Evolutionary conservation across 2,888 invertebrate species (phyloP), one percentile per base, ranked within the genome.

Genomic region (Limnephilus auricula): DNA sequence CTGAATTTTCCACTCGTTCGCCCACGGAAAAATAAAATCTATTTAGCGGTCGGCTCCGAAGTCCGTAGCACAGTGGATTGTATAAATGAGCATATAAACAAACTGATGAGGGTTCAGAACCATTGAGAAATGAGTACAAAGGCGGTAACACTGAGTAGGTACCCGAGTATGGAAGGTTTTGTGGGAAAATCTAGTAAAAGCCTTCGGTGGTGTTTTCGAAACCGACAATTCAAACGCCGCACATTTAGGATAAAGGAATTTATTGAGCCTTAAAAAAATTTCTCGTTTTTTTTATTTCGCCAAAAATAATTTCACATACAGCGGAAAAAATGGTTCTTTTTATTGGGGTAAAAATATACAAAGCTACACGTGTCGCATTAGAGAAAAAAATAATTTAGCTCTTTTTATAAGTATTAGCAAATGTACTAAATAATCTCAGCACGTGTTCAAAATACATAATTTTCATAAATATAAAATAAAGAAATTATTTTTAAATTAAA

Each of bases 51-150:
- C 78, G 15, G n/a, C n/a, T 18, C 31, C 78, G 32, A 2, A 25
- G 25, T 34, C 30, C 31, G 18, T 10, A 15, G 87, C 37, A 87
- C 87, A 87, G 65, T 40, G 83, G 82, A 92, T 90, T 85, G 89
- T 88, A 90, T 82, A 92, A 92, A 88, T 65, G 89, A 40, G 86
- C 82, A 91, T 89, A 92, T 87, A 91, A 88, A 92, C 89, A 89
- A 89, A 45, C 90, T 92, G 92, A 92, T 89, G 89, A 92, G 92
- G 91, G 91, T 91, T 79, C 37, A 87, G 89, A 82, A 88, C 90
- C 87, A 90, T 78, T 90, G 78, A 84, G 90, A 84, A 90, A 90
- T 83, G 87, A 87, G 87, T 78, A 87, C 78, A 87, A 87, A 87
- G 87, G 87, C 86, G 86, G 50, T n/a, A 87, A 85, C 78, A 78